Base-by-base conservation (phyloP, 2,113 vertebrate species). In the Amblyornis subalaris region DNA sequence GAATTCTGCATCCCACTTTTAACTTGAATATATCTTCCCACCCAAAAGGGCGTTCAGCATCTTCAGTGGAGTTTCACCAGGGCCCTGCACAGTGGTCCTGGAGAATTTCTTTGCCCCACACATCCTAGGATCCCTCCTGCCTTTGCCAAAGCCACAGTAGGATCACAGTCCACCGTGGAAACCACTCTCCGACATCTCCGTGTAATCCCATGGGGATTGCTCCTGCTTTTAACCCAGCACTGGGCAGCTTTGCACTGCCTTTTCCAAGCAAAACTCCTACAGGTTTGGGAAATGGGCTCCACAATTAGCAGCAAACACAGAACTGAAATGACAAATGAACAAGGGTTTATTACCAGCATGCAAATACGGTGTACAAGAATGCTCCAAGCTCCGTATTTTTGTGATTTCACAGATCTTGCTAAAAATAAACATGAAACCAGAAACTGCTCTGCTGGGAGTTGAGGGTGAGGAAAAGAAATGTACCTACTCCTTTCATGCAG, bases 151-250 rank as follows among this genome's bases (percentile, higher is more conserved):
- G 53, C 14, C 31, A 40, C 45, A 13, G 25, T 1, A 42, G 15
- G 5, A 18, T 14, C 42, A 10, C 29, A 15, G 19, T 3, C 64
- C 24, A 0, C 54, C 13, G 31, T 0, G 9, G 1, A 17, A 76
- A 48, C 14, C 22, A 20, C 31, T 62, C 35, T 79, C 45, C 45
- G 19, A 2, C 42, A 54, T 29, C 33, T 35, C 60, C 2, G 0
- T 5, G 26, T 10, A 4, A 70, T 4, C 60, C 42, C 1, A 0
- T 4, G 0, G 40, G 78, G 42, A 42, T 24, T 9, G 12, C 29
- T 90, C 53, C 58, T 35, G 25, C 62, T 76, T 58, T 75, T 36
- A 45, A 42, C 10, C 1, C n/a, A n/a, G 8, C 22, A 1, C 6
- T 17, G 47, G 22, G 24, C 21, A 45, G 35, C 20, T n/a, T 12